phyloP scores from a whole-genome alignment of 2,113 vertebrate genomes.

The Rafetus swinhoei region DNA sequence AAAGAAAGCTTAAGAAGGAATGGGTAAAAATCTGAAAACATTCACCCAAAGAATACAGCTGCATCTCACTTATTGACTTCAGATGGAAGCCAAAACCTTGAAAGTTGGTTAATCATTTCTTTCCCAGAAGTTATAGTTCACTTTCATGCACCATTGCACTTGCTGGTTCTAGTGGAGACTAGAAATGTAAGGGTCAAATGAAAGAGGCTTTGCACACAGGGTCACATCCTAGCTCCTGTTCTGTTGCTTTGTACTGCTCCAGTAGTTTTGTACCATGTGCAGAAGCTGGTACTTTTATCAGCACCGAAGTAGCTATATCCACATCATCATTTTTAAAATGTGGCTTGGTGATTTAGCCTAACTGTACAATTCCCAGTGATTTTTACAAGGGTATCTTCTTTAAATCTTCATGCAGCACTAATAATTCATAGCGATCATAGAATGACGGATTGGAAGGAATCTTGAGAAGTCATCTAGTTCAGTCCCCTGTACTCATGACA shows the following conservation, averaged over 20 bases:
- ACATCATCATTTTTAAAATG: not conserved
- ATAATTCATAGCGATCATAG: not conserved
- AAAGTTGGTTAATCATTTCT: not conserved
- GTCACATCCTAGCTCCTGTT: not conserved
- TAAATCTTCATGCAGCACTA: not conserved
- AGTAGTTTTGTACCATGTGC: not conserved
- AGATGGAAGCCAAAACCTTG: accelerated
- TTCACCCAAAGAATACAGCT: not conserved
- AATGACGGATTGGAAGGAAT: not conserved
- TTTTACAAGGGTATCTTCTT: not conserved
- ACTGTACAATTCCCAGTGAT: not conserved
- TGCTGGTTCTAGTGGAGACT: not conserved
- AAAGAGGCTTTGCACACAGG: accelerated
- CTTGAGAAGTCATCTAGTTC: too few relatives aligned
- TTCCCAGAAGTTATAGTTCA: not conserved
- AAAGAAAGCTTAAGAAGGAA: not conserved
- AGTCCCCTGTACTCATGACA: too few relatives aligned
- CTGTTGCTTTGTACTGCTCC: not conserved
- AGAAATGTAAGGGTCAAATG: not conserved
- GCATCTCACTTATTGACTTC: not conserved
- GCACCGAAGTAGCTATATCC: not conserved
- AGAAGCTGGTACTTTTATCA: not conserved
- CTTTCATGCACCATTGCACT: not conserved
- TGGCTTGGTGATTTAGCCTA: not conserved
- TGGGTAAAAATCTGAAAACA: not conserved